Conservation (phyloP, 2,797 vertebrate species). For the Falco naumanni region DNA sequence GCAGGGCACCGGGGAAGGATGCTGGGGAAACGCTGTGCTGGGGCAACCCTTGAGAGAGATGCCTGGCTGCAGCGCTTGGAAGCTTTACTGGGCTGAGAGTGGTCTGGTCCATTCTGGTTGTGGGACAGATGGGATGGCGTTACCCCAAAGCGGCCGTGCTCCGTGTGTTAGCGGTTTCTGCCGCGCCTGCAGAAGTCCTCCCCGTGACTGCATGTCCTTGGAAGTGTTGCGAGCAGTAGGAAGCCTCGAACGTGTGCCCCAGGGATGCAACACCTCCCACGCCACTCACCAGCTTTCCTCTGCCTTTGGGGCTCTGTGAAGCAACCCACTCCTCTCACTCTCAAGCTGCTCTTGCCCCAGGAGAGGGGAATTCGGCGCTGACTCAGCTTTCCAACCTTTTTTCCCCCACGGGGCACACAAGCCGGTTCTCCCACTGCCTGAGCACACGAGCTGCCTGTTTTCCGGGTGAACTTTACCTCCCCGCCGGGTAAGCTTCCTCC, state of each 20-base stretch:
- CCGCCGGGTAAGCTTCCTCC: neutral
- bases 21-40: neutral
- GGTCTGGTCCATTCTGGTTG: neutral
- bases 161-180: neutral
- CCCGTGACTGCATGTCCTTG: neutral
- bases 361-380: neutral
- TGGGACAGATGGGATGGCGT: neutral
- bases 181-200: neutral
- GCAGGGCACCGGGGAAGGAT: neutral
- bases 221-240: fast-evolving
- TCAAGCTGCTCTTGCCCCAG: neutral
- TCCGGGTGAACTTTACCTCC: conserved; percentile 46
- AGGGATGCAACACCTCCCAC: neutral
- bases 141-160: neutral
- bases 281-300: neutral
- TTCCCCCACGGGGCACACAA: neutral
- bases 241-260: neutral
- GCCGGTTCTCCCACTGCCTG: conserved; percentile 21
- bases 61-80: neutral
- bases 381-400: neutral
- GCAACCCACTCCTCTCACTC: fast-evolving
- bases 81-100: neutral
- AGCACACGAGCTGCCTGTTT: neutral
- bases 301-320: neutral
- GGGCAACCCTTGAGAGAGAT: neutral